Percentiles rank a stretch among this genome's conserved stretches.
Evolutionary conservation across 2,113 vertebrate genomes (phyloP).

Genomic region (Carassius gibelio): DNA sequence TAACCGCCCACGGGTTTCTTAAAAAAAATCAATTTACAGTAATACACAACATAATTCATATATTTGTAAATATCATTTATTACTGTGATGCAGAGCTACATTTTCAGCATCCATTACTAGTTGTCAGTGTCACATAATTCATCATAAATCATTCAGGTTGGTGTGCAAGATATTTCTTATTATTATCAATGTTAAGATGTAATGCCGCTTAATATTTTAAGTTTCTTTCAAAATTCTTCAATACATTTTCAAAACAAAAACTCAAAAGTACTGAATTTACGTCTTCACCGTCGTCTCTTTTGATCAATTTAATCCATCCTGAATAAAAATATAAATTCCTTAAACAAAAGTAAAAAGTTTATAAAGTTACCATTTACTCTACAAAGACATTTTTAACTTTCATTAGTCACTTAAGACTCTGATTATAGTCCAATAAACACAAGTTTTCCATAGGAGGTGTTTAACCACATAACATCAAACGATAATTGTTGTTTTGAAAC

Average conservation of each 20-base stretch:
- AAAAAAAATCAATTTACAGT: neutral
- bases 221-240: neutral
- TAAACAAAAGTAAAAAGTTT: neutral
- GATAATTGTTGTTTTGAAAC: neutral
- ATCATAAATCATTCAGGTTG: neutral
- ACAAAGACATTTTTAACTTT: neutral
- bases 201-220: neutral
- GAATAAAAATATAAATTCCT: neutral
- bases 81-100: neutral
- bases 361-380: neutral
- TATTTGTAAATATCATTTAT: neutral
- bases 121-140: neutral
- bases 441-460: neutral
- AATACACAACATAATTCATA: neutral
- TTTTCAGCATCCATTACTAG: neutral
- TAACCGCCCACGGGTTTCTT: neutral
- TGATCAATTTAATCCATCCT: neutral
- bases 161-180: neutral
- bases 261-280: neutral
- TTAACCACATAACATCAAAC: constrained; percentile 11
- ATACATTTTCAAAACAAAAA: neutral
- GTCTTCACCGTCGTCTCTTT: neutral
- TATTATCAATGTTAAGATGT: too few relatives aligned
- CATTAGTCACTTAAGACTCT: neutral
- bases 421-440: neutral